Conservation (phyloP, 30 jellyfish, hydroid and myxozoan genomes). For the Turritopsis rubra region DNA sequence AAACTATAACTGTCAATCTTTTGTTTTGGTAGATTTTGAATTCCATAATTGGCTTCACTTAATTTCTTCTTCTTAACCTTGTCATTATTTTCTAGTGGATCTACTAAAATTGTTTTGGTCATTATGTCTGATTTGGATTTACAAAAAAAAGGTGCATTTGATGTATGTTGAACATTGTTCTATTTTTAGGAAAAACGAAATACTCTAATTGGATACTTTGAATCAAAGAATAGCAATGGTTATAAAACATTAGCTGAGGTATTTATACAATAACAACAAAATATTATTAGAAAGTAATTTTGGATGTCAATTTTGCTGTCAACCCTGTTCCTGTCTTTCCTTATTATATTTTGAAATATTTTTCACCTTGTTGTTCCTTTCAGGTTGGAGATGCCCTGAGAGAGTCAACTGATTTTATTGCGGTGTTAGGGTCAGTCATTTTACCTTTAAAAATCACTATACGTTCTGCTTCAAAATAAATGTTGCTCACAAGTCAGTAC, state of each 20-base stretch:
- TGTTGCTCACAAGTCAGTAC: neutral
- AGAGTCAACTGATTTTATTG: constrained; percentile 80
- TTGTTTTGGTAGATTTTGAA: too few relatives aligned
- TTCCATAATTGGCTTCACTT: too few relatives aligned
- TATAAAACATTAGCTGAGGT: constrained; percentile 73
- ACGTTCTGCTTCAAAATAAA: neutral
- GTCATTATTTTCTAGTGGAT: too few relatives aligned
- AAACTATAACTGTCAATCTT: too few relatives aligned
- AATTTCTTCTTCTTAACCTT: too few relatives aligned
- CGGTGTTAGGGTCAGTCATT: constrained; percentile 90
- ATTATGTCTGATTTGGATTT: too few relatives aligned
- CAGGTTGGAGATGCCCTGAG: constrained; percentile 92
- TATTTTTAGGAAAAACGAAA: constrained; percentile 53
- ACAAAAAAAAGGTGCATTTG: neutral
- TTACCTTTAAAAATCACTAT: neutral
- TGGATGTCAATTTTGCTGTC: neutral
- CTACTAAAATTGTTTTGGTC: too few relatives aligned
- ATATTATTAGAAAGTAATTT: too few relatives aligned
- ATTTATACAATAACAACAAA: neutral
- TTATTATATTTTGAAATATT: too few relatives aligned
- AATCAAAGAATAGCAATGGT: constrained; percentile 45
- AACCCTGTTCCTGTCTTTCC: neutral
- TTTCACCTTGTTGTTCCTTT: neutral
- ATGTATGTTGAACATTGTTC: neutral
- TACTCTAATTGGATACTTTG: constrained; percentile 79